Percentiles rank a stretch among this genome's conserved stretches.
phyloP scores from a whole-genome alignment of 2,113 vertebrate genomes.

The Nipponia nippon region DNA sequence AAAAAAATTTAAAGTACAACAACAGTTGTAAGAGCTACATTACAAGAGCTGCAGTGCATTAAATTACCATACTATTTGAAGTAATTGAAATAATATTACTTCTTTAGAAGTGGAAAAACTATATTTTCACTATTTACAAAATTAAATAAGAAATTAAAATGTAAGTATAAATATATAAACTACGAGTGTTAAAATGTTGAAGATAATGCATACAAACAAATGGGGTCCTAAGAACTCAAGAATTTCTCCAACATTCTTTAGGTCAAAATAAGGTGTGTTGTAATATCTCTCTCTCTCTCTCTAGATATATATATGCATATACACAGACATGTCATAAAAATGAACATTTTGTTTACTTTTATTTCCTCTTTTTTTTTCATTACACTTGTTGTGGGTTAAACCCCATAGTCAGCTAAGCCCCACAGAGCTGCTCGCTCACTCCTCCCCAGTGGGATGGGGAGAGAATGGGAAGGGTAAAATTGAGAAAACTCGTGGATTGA shows the following conservation, averaged over 20 bases:
- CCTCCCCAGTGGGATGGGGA: fast-evolving
- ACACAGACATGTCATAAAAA: not conserved
- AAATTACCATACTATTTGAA: not conserved
- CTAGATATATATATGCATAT: not conserved
- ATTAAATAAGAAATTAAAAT: not conserved
- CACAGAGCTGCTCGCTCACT: fast-evolving
- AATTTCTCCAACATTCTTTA: not conserved
- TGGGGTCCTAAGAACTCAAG: not conserved
- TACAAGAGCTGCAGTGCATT: not conserved
- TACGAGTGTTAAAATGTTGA: not conserved
- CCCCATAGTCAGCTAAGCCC: not conserved
- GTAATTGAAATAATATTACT: not conserved
- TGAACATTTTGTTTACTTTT: not conserved
- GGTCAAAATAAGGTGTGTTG: not conserved
- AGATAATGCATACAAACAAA: not conserved
- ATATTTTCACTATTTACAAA: not conserved
- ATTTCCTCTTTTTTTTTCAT: not conserved
- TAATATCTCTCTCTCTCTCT: too few species aligned
- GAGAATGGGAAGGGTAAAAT: not conserved
- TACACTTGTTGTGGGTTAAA: not conserved
- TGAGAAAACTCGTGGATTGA: not conserved
- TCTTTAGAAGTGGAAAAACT: not conserved
- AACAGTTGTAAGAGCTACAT: not conserved
- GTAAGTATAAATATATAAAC: not conserved
- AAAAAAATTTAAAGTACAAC: not conserved